Evolutionary conservation across 2,888 invertebrate species (phyloP).

Genomic region (Lasius fuliginosus): DNA sequence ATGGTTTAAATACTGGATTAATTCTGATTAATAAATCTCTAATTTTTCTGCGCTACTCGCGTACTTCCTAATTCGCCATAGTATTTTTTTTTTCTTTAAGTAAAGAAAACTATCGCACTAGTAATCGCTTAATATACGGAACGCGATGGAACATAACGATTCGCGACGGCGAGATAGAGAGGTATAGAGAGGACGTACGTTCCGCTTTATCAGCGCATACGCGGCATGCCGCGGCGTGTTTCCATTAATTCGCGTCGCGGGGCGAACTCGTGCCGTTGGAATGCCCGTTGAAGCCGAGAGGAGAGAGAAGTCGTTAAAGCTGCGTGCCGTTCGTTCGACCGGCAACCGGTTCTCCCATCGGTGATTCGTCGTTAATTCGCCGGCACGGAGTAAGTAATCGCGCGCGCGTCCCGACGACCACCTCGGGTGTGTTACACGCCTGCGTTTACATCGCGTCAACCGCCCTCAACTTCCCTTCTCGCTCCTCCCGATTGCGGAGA

Average conservation of each 20-base stretch:
- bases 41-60: background rate
- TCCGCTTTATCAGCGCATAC: constrained; percentile 82
- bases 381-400: constrained; percentile 80
- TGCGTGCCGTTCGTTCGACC: constrained; percentile 76
- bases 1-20: background rate
- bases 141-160: constrained; percentile 39
- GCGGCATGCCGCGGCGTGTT: constrained; percentile 80
- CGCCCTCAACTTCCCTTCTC: constrained; percentile 48
- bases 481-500: background rate
- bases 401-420: constrained; percentile 78
- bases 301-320: constrained; percentile 81
- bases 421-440: constrained; percentile 75
- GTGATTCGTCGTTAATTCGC: constrained; percentile 84
- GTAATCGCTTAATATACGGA: constrained; percentile 34
- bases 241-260: constrained; percentile 84
- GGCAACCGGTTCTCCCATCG: constrained; percentile 83
- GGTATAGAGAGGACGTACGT: constrained; percentile 71
- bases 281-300: constrained; percentile 79
- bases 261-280: constrained; percentile 81
- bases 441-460: constrained; percentile 70
- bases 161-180: constrained; percentile 67
- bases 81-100: background rate
- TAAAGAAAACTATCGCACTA: background rate
- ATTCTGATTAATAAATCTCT: background rate
- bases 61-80: background rate